phyloP scores from a whole-genome alignment of 2,888 invertebrate species.

The Cephus rjabovi region DNA sequence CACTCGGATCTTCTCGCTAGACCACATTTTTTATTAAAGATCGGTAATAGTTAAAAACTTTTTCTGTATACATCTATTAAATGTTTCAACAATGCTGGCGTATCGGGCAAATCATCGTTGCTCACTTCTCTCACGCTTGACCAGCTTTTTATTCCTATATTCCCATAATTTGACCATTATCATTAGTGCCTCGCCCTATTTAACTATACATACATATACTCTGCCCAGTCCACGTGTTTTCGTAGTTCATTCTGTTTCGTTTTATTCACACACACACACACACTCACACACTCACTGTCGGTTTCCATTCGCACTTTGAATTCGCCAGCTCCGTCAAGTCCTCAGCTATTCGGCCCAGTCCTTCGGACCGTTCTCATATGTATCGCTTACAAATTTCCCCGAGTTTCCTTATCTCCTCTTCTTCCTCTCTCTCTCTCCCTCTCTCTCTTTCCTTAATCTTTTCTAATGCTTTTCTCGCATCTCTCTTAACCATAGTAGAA shows the following conservation, averaged over 20 bases:
- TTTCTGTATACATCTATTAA: slow-evolving; percentile 54
- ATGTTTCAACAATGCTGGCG: slow-evolving; percentile 55
- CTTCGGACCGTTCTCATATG: no score
- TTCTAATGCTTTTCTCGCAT: no score
- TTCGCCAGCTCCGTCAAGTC: no score
- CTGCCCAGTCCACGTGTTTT: no score
- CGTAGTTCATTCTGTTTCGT: neutral
- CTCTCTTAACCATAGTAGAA: no score
- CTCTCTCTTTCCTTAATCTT: no score
- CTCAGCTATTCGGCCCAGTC: no score
- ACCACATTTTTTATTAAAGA: slow-evolving; percentile 30
- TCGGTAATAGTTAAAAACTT: slow-evolving; percentile 43
- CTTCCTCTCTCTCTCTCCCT: no score
- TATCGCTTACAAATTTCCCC: neutral
- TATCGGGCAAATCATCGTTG: slow-evolving; percentile 47
- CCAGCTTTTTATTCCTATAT: neutral
- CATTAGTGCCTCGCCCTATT: slow-evolving; percentile 3
- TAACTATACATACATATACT: neutral
- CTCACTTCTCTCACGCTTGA: slow-evolving; percentile 31
- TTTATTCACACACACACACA: neutral
- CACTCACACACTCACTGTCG: no score
- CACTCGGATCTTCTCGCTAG: slow-evolving; percentile 29
- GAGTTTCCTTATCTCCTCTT: neutral
- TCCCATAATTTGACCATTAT: neutral
- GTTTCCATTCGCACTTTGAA: no score